Conservation (phyloP, 2,113 vertebrate species). For the Cnemophilus loriae region DNA sequence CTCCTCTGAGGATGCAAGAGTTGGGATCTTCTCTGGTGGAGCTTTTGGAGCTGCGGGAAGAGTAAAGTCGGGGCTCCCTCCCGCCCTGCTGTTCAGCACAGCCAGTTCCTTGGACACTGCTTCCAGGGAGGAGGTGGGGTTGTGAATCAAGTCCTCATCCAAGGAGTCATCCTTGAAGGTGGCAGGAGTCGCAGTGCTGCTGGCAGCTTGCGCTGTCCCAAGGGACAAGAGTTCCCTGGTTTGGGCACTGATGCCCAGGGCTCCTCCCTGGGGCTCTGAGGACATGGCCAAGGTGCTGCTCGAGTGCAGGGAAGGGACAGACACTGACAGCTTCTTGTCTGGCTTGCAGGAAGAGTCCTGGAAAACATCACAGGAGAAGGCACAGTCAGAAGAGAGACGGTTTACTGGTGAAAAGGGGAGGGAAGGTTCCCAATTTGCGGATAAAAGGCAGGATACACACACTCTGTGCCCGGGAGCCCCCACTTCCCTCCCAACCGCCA, state of each 20-base stretch:
- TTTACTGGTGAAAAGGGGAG: neutral
- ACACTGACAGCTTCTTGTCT: constrained; percentile 64
- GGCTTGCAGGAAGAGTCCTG: constrained; percentile 70
- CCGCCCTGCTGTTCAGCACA: constrained; percentile 62
- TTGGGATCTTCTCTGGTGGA: constrained; percentile 62
- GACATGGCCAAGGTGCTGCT: constrained; percentile 52
- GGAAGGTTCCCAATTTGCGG: neutral
- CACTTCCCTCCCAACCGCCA: neutral
- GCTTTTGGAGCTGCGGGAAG: constrained; percentile 41
- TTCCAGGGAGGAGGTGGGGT: constrained; percentile 68
- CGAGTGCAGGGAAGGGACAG: constrained; percentile 42
- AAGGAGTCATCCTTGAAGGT: constrained; percentile 72
- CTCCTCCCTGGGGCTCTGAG: constrained; percentile 64
- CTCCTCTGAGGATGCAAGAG: constrained; percentile 64
- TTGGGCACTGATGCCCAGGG: constrained; percentile 36
- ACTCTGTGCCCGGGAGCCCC: neutral
- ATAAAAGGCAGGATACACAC: neutral
- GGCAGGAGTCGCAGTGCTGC: constrained; percentile 16
- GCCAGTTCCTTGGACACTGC: constrained; percentile 72
- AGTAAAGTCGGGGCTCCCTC: constrained; percentile 64
- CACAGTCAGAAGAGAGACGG: neutral
- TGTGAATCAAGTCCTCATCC: constrained; percentile 67
- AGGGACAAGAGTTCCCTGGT: constrained; percentile 44
- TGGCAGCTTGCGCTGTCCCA: constrained; percentile 1
- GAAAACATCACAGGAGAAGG: constrained; percentile 6